These are phyloP conservation scores for Penaeus vannamei DNA, from an alignment of 1,140 invertebrate species.

Conservation along the genomic window DNA sequence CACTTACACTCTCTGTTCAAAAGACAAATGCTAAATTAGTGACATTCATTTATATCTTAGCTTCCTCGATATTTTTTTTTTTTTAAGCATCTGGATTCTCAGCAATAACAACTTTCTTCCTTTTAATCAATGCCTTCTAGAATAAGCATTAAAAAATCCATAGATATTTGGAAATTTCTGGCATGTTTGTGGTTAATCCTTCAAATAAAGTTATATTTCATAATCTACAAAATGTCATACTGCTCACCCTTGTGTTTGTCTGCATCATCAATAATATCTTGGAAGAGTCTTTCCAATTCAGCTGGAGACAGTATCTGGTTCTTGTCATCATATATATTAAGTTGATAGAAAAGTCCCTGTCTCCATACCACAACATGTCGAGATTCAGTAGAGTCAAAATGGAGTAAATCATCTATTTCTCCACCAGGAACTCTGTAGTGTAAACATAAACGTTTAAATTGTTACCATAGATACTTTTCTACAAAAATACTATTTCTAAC, in stretches of 20 bases:
- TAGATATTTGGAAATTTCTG: too few species aligned
- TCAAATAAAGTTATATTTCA: too few species aligned
- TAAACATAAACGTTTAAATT: slow-evolving; percentile 45
- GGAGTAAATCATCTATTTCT: slow-evolving; percentile 72
- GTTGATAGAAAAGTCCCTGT: slow-evolving; percentile 72
- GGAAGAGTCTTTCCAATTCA: slow-evolving; percentile 72
- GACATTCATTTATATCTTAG: too few species aligned
- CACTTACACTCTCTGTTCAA: slow-evolving; percentile 70
- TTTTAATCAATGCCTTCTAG: too few species aligned
- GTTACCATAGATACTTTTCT: slow-evolving; percentile 69
- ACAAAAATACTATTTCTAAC: slow-evolving; percentile 7
- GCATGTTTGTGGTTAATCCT: too few species aligned
- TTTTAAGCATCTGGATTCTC: too few species aligned
- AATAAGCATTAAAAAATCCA: too few species aligned
- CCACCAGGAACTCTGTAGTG: slow-evolving; percentile 73
- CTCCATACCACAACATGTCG: slow-evolving; percentile 72
- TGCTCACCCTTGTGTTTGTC: slow-evolving; percentile 70
- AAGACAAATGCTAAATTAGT: neutral
- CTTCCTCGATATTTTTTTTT: too few species aligned
- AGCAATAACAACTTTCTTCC: too few species aligned
- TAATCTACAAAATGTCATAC: neutral
- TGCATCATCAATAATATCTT: slow-evolving; percentile 74
- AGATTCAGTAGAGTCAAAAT: slow-evolving; percentile 71
- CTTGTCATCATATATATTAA: slow-evolving; percentile 73
- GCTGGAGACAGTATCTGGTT: slow-evolving; percentile 72